A percentile compares a stretch with the other conserved stretches of the same genome.
Evolutionary conservation across 2,888 invertebrate species (phyloP).

Genomic region (Sarcophaga variegata): DNA sequence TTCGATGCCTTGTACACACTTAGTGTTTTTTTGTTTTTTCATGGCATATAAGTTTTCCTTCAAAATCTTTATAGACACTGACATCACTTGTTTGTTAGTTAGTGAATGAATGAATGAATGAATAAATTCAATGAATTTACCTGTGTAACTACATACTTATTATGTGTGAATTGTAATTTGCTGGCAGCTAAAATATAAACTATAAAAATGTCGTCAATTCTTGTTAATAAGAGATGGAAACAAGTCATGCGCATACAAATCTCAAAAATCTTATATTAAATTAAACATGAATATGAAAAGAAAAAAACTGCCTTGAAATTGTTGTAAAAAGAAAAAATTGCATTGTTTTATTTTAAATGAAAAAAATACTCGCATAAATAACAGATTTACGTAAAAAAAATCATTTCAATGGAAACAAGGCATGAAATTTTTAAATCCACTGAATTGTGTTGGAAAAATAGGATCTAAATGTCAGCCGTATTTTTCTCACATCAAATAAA

Average conservation of each 20-base stretch:
- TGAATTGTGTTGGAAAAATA: background rate
- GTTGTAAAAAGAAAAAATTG: slow-evolving; percentile 9
- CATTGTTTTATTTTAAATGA: slow-evolving; percentile 35
- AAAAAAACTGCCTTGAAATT: too few species aligned
- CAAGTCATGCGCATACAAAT: slow-evolving; percentile 67
- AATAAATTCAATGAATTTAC: slow-evolving; percentile 1
- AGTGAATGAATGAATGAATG: background rate
- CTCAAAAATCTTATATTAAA: slow-evolving; percentile 33
- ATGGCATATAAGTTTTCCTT: slow-evolving; percentile 6
- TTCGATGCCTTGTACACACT: background rate
- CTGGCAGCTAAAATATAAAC: slow-evolving; percentile 49
- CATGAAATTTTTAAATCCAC: background rate
- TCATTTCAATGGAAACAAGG: background rate
- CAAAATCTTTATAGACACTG: slow-evolving; percentile 43
- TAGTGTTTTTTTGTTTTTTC: background rate
- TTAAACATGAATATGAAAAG: slow-evolving; percentile 9
- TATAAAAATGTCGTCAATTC: slow-evolving; percentile 66
- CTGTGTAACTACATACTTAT: slow-evolving; percentile 46
- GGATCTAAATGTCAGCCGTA: slow-evolving; percentile 44
- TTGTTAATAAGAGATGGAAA: slow-evolving; percentile 68
- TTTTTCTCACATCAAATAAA: slow-evolving; percentile 51
- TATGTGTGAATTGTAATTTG: slow-evolving; percentile 64
- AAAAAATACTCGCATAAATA: slow-evolving; percentile 39
- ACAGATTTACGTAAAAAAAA: slow-evolving; percentile 34
- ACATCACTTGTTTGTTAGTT: slow-evolving; percentile 55